A percentile compares a stretch with the other conserved stretches of the same genome.
Evolutionary conservation across 2,113 vertebrate species (phyloP).

Genomic region (Chloropsis hardwickii): DNA sequence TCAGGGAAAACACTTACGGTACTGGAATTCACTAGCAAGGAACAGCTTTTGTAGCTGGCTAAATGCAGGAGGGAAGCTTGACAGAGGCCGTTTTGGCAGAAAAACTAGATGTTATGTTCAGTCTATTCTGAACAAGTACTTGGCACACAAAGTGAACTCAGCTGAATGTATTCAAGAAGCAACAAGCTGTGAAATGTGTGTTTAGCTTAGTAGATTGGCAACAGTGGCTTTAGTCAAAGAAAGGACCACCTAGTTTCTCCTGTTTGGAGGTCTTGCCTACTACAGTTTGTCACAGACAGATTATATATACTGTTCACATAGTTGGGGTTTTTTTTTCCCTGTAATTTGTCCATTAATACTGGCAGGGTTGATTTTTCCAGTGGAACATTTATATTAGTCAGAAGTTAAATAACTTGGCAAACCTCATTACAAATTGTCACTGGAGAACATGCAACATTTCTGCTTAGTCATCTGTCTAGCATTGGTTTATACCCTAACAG

Average conservation of each 20-base stretch:
- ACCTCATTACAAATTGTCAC: background rate
- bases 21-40: background rate
- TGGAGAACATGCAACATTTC: background rate
- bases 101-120: background rate
- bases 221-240: background rate
- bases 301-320: background rate
- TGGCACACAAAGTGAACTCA: background rate
- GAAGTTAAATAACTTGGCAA: background rate
- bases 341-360: background rate
- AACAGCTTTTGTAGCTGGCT: constrained; percentile 32
- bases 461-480: background rate
- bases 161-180: constrained; percentile 20
- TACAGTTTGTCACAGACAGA: background rate
- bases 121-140: constrained; percentile 39
- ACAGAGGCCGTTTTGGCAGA: constrained; percentile 40
- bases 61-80: constrained; percentile 8
- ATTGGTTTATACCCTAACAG: background rate
- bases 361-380: background rate
- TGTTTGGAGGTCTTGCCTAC: background rate
- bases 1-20: background rate
- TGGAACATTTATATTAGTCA: background rate
- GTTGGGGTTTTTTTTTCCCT: background rate
- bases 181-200: constrained; percentile 54
- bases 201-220: constrained; percentile 14
- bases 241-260: constrained; percentile 38